A percentile compares a stretch with the other conserved stretches of the same genome.
Conservation (phyloP, 2,888 invertebrate genomes). For the Lasioglossum villosulum region DNA sequence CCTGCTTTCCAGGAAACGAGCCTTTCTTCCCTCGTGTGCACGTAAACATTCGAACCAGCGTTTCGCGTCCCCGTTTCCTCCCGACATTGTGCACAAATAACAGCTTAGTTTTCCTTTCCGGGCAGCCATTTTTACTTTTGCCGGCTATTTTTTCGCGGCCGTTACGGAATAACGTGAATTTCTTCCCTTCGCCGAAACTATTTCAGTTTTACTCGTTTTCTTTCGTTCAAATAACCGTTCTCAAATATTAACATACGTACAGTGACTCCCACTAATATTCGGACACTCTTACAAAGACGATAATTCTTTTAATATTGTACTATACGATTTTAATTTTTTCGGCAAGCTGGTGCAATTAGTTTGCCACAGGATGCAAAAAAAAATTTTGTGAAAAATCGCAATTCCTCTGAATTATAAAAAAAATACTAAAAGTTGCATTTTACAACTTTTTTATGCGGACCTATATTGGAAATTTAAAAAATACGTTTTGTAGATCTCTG, state of each 20-base stretch:
- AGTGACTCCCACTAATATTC: no score
- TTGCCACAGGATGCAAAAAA: no score
- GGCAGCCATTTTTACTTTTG: neutral
- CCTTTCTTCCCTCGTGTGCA: conserved; percentile 74
- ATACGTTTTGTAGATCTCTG: no score
- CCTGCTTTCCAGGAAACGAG: conserved; percentile 83
- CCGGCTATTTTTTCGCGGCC: neutral
- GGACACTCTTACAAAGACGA: no score
- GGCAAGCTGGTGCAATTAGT: no score
- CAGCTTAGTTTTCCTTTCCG: neutral
- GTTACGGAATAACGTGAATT: neutral
- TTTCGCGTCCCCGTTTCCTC: conserved; percentile 62
- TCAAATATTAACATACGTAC: neutral
- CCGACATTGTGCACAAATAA: conserved; percentile 28
- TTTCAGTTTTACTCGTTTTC: neutral
- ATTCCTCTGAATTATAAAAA: no score
- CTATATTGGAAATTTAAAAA: no score
- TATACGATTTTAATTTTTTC: no score
- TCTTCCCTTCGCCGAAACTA: neutral
- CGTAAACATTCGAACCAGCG: conserved; percentile 69
- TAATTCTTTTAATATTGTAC: no score
- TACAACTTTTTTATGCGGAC: no score
- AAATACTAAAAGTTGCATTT: no score
- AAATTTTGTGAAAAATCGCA: no score
- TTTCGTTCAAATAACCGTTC: neutral